These are phyloP conservation scores for Hypomecis atomaria DNA, from an alignment of 2,888 invertebrate species.

Conservation along the genomic window DNA sequence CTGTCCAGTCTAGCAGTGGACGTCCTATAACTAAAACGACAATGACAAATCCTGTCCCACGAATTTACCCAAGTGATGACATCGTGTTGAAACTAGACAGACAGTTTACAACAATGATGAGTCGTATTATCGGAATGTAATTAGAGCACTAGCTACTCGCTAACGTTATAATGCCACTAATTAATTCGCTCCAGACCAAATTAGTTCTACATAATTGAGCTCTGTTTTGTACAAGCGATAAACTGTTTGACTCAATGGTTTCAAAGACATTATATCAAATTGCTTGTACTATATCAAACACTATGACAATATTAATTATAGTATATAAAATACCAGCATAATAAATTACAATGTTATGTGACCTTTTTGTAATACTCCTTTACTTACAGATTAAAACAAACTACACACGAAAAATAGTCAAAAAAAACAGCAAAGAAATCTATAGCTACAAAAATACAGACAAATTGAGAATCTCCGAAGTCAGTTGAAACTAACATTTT, in stretches of 20 bases:
- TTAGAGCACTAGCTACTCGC: conserved; percentile 11
- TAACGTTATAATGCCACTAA: conserved; percentile 18
- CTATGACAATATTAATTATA: too few species aligned
- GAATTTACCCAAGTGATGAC: neutral
- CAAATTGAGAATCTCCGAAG: too few species aligned
- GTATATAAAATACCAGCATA: too few species aligned
- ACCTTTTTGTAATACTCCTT: too few species aligned
- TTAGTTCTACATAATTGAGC: neutral
- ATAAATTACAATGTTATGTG: too few species aligned
- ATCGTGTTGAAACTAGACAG: conserved; percentile 1
- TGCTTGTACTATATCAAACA: neutral
- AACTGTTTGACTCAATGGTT: conserved; percentile 3
- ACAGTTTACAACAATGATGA: neutral
- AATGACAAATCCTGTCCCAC: neutral
- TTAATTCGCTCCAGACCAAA: conserved; percentile 19
- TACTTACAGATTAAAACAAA: too few species aligned
- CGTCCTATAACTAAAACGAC: too few species aligned
- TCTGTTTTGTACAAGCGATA: conserved; percentile 1
- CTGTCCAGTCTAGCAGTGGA: too few species aligned
- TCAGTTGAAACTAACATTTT: too few species aligned
- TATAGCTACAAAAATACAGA: too few species aligned
- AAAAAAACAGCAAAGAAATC: too few species aligned
- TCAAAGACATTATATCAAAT: neutral
- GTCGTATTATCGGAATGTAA: conserved; percentile 24
- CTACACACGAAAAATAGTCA: too few species aligned